Conservation (phyloP, 2,888 invertebrate species). For the Toxonevra muliebris region DNA sequence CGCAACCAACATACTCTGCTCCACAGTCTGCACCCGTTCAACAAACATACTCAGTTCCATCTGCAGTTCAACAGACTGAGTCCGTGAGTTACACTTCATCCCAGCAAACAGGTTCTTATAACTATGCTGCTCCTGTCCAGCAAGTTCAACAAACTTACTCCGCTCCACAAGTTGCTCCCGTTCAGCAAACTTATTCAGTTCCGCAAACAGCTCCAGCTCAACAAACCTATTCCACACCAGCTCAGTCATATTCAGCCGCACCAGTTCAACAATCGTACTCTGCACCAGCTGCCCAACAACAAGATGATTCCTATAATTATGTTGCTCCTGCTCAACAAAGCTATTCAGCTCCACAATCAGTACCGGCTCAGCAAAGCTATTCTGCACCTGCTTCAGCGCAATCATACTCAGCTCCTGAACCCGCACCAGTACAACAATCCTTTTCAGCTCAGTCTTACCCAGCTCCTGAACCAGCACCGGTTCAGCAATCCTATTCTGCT, state of each 20-base stretch:
- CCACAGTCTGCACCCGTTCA: background rate
- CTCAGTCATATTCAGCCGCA: conserved; percentile 33
- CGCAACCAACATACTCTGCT: background rate
- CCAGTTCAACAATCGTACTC: conserved; percentile 16
- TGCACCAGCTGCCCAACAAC: conserved; percentile 3
- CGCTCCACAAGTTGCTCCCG: conserved; percentile 17
- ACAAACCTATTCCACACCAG: conserved; percentile 12
- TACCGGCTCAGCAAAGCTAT: conserved; percentile 19
- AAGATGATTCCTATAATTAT: background rate
- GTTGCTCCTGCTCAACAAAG: background rate
- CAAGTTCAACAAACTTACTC: conserved; percentile 17
- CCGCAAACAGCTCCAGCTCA: conserved; percentile 26
- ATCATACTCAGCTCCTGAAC: conserved; percentile 9
- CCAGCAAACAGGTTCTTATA: conserved; percentile 21
- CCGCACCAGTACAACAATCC: conserved; percentile 19
- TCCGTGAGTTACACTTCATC: conserved; percentile 13
- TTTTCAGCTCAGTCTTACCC: conserved; percentile 24
- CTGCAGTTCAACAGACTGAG: background rate
- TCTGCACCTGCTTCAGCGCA: conserved; percentile 15
- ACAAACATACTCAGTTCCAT: background rate
- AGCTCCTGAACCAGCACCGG: conserved; percentile 29
- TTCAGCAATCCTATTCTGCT: conserved; percentile 34
- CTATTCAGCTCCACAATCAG: conserved; percentile 18
- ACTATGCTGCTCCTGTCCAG: conserved; percentile 28
- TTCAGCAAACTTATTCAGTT: conserved; percentile 35